Conservation (phyloP, 1,140 invertebrate species). For the Heliconius hewitsoni region DNA sequence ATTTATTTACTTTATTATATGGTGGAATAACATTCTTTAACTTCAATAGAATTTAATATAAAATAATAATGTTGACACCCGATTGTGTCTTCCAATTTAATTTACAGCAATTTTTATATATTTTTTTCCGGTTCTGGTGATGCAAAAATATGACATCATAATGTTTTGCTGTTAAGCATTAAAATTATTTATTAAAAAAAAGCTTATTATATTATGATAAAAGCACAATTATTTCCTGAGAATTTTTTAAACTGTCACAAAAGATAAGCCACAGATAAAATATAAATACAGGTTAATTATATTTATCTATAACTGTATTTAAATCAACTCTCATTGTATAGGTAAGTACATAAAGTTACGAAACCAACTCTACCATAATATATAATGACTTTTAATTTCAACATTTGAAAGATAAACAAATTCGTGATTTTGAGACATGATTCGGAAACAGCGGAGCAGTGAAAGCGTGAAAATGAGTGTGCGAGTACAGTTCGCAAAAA, state of each 20-base stretch:
- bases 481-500: constrained; percentile 42
- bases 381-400: constrained; percentile 11
- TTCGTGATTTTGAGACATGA: constrained; percentile 26
- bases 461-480: constrained; percentile 58
- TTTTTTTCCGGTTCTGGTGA: too few relatives aligned
- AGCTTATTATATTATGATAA: not conserved
- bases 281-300: not conserved
- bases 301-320: not conserved
- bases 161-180: too few relatives aligned
- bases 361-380: not conserved
- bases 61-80: too few relatives aligned
- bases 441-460: constrained; percentile 35
- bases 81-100: too few relatives aligned
- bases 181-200: not conserved
- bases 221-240: not conserved
- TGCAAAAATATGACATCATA: too few relatives aligned
- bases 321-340: not conserved
- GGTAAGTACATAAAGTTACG: not conserved
- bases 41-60: too few relatives aligned
- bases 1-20: too few relatives aligned
- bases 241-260: not conserved
- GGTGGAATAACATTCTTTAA: too few relatives aligned
- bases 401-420: constrained; percentile 29
- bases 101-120: too few relatives aligned
- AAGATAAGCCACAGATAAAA: not conserved